These are phyloP conservation scores for Pandemis corylana DNA, from an alignment of 2,888 invertebrate species.

Conservation along the genomic window DNA sequence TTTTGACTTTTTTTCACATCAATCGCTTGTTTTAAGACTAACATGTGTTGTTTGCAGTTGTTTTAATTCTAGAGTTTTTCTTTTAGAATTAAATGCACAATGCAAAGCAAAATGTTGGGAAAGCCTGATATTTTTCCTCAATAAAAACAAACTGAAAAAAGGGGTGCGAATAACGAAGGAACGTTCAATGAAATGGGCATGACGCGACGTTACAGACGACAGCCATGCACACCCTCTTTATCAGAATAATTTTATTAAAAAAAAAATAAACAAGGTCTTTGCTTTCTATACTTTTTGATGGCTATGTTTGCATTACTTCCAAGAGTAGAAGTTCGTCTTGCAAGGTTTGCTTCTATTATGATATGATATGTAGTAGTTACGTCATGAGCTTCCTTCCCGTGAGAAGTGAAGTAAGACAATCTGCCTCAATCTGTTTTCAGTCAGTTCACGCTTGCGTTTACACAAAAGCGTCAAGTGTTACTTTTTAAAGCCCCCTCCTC, in stretches of 20 bases:
- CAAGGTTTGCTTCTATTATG: too few relatives aligned
- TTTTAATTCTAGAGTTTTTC: neutral
- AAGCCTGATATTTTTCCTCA: constrained; percentile 3
- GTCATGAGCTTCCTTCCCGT: too few relatives aligned
- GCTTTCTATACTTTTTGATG: neutral
- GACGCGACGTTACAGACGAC: constrained; percentile 3
- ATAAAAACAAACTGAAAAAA: constrained; percentile 15
- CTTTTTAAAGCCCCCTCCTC: too few relatives aligned
- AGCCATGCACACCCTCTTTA: neutral
- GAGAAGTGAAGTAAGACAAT: too few relatives aligned
- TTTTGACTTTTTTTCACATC: neutral
- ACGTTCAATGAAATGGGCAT: constrained; percentile 14
- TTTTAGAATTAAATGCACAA: neutral
- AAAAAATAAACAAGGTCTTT: neutral
- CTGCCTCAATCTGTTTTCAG: too few relatives aligned
- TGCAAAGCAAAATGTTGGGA: neutral
- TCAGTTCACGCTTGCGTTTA: too few relatives aligned
- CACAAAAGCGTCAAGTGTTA: too few relatives aligned
- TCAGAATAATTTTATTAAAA: neutral
- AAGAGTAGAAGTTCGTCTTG: too few relatives aligned
- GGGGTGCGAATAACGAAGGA: constrained; percentile 21
- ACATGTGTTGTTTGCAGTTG: neutral
- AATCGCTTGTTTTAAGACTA: neutral
- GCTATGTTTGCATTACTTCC: neutral
- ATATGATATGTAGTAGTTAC: too few relatives aligned